Evolutionary conservation across 23 tunicate genomes (phyloP).

Genomic region (Aplidium turbinatum): DNA sequence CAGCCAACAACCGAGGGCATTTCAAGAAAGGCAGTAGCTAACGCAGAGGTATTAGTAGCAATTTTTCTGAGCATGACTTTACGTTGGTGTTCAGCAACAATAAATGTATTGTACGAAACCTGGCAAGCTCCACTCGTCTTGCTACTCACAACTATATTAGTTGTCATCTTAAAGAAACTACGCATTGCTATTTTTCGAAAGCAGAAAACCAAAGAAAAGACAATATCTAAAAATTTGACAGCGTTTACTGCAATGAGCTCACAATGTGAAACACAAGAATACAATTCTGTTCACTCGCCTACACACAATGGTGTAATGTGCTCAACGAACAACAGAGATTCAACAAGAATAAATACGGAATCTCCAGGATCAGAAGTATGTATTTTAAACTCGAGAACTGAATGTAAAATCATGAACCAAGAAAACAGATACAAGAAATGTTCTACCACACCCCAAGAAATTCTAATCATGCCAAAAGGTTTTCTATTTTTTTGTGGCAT

Average conservation of each 20-base stretch:
- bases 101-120: conserved; percentile 55
- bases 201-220: too few species aligned
- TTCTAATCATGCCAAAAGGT: neutral
- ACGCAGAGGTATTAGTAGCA: conserved; percentile 33
- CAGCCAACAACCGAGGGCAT: too few species aligned
- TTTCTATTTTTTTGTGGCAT: conserved; percentile 22
- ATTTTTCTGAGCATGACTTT: conserved; percentile 33
- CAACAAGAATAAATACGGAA: neutral
- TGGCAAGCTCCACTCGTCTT: conserved; percentile 36
- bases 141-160: neutral
- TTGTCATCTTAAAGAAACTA: neutral
- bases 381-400: neutral
- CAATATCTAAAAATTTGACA: neutral
- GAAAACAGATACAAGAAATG: neutral
- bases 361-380: too few species aligned
- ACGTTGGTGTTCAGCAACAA: conserved; percentile 48
- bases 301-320: neutral
- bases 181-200: neutral
- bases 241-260: neutral
- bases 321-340: neutral
- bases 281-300: too few species aligned
- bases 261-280: neutral
- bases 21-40: too few species aligned
- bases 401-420: neutral
- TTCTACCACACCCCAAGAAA: neutral